phyloP scores from a whole-genome alignment of 2,113 vertebrate species.

The Megaceryle torquata region DNA sequence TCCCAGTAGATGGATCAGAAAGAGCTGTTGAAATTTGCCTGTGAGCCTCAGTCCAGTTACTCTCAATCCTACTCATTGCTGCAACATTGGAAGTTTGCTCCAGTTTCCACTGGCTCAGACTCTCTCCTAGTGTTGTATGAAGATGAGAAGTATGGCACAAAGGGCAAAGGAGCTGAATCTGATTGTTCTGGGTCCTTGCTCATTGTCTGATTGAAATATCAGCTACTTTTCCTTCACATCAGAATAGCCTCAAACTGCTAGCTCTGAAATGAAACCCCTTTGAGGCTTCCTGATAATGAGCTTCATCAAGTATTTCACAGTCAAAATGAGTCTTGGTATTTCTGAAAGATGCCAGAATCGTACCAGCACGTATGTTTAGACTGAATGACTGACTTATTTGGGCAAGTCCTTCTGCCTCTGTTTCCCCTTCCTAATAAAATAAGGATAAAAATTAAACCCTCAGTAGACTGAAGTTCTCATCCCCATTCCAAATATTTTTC shows the following conservation, averaged over 20 bases:
- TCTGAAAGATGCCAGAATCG: background rate
- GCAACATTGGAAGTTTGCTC: background rate
- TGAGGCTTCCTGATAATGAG: slow-evolving; percentile 1
- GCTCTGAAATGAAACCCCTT: background rate
- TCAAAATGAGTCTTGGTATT: slow-evolving; percentile 13
- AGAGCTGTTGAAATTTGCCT: background rate
- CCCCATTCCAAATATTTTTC: background rate
- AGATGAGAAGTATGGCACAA: background rate
- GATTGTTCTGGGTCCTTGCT: background rate
- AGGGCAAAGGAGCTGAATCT: background rate
- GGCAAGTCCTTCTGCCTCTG: slow-evolving; percentile 10
- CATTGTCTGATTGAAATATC: background rate
- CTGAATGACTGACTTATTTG: background rate
- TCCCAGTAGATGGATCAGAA: background rate
- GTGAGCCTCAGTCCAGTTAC: background rate
- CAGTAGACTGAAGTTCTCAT: background rate
- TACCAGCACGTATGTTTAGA: slow-evolving; percentile 49
- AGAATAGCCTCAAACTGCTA: background rate
- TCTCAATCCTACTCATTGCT: background rate
- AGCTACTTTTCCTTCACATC: background rate
- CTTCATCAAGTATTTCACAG: slow-evolving; percentile 42
- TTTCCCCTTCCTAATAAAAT: slow-evolving; percentile 49
- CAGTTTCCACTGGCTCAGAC: background rate
- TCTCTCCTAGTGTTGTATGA: background rate
- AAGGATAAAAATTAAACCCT: slow-evolving; percentile 48